Percentiles rank a stretch among this genome's conserved stretches.
These are phyloP conservation scores for Trissolcus japonicus DNA, from an alignment of 2,888 invertebrate genomes.

Conservation along the genomic window DNA sequence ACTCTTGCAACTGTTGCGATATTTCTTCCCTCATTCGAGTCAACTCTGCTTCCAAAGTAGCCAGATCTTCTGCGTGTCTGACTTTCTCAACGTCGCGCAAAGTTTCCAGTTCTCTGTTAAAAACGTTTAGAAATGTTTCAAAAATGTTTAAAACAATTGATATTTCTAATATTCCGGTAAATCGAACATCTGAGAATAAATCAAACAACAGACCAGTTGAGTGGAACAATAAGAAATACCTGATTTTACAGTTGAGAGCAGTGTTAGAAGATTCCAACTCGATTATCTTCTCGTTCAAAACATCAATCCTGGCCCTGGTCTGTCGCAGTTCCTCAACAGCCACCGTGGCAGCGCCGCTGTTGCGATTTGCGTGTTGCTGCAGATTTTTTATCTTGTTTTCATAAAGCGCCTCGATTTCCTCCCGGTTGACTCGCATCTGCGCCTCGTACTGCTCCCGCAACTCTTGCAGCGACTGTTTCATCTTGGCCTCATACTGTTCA, in stretches of 20 bases:
- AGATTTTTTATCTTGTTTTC: conserved; percentile 90
- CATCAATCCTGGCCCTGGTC: conserved; percentile 86
- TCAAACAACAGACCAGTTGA: too few species aligned
- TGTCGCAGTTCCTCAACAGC: conserved; percentile 89
- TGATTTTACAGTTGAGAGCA: conserved; percentile 80
- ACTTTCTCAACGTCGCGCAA: conserved; percentile 88
- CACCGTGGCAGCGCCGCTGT: conserved; percentile 83
- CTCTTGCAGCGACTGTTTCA: conserved; percentile 93
- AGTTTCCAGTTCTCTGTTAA: conserved; percentile 86
- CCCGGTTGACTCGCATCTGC: conserved; percentile 92
- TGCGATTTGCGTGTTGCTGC: conserved; percentile 84
- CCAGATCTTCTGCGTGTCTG: conserved; percentile 86
- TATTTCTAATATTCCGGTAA: too few species aligned
- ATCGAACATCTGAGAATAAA: too few species aligned
- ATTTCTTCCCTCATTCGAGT: conserved; percentile 89
- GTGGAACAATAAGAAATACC: conserved; percentile 55
- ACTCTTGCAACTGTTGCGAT: conserved; percentile 92
- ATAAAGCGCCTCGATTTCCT: conserved; percentile 92
- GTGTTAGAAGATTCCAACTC: conserved; percentile 87
- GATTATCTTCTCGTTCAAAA: conserved; percentile 83
- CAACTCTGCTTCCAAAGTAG: conserved; percentile 87
- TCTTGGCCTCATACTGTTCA: conserved; percentile 95
- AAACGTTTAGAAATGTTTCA: background rate
- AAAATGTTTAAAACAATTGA: background rate
- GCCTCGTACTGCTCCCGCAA: conserved; percentile 94